Percentiles rank a stretch among this genome's conserved stretches.
Conservation (phyloP, 2,888 invertebrate species). For the Alloscopus bannaensis region DNA sequence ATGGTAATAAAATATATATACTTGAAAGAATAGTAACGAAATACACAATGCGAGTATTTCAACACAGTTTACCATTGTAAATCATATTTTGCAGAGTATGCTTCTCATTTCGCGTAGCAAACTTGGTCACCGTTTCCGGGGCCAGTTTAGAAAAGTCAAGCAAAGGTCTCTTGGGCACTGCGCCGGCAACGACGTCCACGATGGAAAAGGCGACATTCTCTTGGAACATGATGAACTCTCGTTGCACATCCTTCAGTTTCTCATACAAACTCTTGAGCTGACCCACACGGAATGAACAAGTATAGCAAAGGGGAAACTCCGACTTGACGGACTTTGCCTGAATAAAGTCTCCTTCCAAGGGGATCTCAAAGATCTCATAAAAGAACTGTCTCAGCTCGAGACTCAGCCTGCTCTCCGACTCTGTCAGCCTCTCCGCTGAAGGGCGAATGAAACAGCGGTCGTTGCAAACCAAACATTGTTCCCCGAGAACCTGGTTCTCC, state of each 20-base stretch:
- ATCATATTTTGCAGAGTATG: constrained; percentile 65
- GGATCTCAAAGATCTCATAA: constrained; percentile 54
- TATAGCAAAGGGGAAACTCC: constrained; percentile 54
- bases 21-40: neutral
- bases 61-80: constrained; percentile 62
- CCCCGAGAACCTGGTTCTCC: constrained; percentile 36
- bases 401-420: constrained; percentile 37
- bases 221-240: constrained; percentile 60
- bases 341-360: constrained; percentile 25
- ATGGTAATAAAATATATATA: constrained; percentile 5
- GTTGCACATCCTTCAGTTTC: constrained; percentile 54
- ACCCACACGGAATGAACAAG: constrained; percentile 66
- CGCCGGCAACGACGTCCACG: constrained; percentile 65
- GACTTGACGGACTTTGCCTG: constrained; percentile 9
- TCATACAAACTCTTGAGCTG: constrained; percentile 60
- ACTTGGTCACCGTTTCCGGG: neutral
- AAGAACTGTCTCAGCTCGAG: constrained; percentile 45
- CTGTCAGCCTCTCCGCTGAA: constrained; percentile 33
- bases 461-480: constrained; percentile 55
- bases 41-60: neutral
- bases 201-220: constrained; percentile 68
- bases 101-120: constrained; percentile 19
- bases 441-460: constrained; percentile 46
- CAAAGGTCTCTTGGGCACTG: constrained; percentile 45
- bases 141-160: constrained; percentile 33